These are phyloP conservation scores for Oncopodura yosiiana DNA, from an alignment of 1,140 invertebrate species.

Conservation along the genomic window DNA sequence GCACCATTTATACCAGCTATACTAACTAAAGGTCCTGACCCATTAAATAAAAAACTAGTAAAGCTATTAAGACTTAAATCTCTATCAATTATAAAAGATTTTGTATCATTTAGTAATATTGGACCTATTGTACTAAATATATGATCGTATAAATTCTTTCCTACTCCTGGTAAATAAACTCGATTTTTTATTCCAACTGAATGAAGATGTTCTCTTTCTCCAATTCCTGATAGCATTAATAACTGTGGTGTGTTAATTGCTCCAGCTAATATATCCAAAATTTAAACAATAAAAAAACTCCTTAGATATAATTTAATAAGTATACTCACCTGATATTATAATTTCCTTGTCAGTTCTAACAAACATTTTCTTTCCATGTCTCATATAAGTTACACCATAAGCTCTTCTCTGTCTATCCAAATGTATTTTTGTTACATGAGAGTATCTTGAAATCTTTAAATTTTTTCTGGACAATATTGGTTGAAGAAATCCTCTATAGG, in stretches of 20 bases:
- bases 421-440: conserved; percentile 22
- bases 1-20: not conserved
- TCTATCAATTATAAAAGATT: conserved; percentile 16
- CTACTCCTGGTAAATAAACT: conserved; percentile 41
- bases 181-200: conserved; percentile 22
- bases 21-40: conserved; percentile 1
- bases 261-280: conserved; percentile 37
- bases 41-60: conserved; percentile 6
- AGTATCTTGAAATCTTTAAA: conserved; percentile 17
- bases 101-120: conserved; percentile 1
- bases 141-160: conserved; percentile 42
- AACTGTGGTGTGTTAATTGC: conserved; percentile 40
- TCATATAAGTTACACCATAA: conserved; percentile 20
- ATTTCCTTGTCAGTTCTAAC: conserved; percentile 37
- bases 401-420: conserved; percentile 16
- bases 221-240: conserved; percentile 46
- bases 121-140: conserved; percentile 14
- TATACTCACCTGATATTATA: conserved; percentile 38
- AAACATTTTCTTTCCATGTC: conserved; percentile 16
- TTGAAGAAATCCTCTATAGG: conserved; percentile 24
- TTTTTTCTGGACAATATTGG: conserved; percentile 19
- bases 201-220: conserved; percentile 42
- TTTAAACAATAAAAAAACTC: no score
- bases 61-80: conserved; percentile 20
- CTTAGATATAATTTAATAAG: no score